Conservation (phyloP, 2,797 vertebrate genomes). For the Lemur catta region DNA sequence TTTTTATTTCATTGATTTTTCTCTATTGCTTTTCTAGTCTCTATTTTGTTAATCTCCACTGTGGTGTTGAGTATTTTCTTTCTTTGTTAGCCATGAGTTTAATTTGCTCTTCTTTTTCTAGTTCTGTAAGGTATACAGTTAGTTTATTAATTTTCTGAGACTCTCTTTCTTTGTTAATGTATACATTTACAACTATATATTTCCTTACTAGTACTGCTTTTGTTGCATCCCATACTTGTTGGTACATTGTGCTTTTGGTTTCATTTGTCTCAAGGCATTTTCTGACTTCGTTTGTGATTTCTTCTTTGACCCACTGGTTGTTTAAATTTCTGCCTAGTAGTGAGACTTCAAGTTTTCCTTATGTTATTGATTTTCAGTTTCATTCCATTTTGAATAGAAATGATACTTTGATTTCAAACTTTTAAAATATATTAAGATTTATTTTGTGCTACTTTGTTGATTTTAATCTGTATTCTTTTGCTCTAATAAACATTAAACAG, state of each 20-base stretch:
- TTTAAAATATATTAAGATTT: neutral
- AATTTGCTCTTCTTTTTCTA: neutral
- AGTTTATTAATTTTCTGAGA: neutral
- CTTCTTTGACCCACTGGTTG: neutral
- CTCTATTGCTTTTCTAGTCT: neutral
- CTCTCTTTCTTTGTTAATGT: neutral
- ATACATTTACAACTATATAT: neutral
- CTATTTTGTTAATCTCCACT: neutral
- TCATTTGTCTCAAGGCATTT: neutral
- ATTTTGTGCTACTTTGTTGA: neutral
- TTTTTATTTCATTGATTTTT: neutral
- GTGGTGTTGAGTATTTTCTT: neutral
- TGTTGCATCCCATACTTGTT: neutral
- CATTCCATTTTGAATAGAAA: neutral
- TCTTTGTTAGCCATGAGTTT: neutral
- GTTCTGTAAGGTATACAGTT: neutral
- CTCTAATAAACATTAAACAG: neutral
- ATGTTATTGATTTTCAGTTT: neutral
- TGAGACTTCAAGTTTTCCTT: neutral
- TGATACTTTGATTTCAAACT: neutral
- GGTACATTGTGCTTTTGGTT: neutral
- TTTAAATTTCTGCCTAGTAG: neutral
- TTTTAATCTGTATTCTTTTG: neutral
- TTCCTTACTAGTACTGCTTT: neutral
- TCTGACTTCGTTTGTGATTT: neutral